Evolutionary conservation across 2,888 invertebrate genomes (phyloP), one percentile per base, ranked within the genome.

Genomic region (Ypsolopha scabrella): DNA sequence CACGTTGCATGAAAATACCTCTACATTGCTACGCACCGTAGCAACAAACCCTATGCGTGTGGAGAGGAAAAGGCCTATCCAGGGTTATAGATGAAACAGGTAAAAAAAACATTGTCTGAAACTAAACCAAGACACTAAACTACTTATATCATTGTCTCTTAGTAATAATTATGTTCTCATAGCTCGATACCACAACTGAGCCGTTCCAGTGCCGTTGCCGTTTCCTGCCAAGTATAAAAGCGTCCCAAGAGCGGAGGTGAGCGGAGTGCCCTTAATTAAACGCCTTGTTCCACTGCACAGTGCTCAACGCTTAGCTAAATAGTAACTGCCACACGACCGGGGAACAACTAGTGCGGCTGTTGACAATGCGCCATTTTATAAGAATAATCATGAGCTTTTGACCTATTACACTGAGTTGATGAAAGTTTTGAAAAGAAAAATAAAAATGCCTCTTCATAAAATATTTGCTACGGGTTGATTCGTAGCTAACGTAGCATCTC

Each of bases 201-300:
- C 39, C n/a, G n/a, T 39, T 6, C 10, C 11, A 10, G n/a, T 10
- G 39, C 39, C 24, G 24, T 24, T 24, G 24, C 24, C 24, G 24
- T 24, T 39, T 11, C n/a, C 7, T 11, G 39, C 1, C 8, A 7
- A 10, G 24, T 24, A 24, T 24, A 24, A 24, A 24, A 39, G 6
- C 43, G 43, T n/a, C 4, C n/a, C n/a, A 11, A 11, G 6, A 36
- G 10, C 39, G 34, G n/a, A 68, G 69, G 72, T 68, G 77, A 81
- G 83, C 81, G 81, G 79, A 80, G 80, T 75, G 74, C 70, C 75
- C 83, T 79, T 80, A 78, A 81, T 80, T 79, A 79, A 73, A 77
- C 72, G 72, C 77, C 64, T 74, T 80, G 81, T 81, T 81, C 77
- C 43, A 37, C 44, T 44, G 51, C 41, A 24, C 24, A 24, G 24